These are phyloP conservation scores for Upupa epops DNA, from an alignment of 2,113 vertebrate species.

Conservation along the genomic window DNA sequence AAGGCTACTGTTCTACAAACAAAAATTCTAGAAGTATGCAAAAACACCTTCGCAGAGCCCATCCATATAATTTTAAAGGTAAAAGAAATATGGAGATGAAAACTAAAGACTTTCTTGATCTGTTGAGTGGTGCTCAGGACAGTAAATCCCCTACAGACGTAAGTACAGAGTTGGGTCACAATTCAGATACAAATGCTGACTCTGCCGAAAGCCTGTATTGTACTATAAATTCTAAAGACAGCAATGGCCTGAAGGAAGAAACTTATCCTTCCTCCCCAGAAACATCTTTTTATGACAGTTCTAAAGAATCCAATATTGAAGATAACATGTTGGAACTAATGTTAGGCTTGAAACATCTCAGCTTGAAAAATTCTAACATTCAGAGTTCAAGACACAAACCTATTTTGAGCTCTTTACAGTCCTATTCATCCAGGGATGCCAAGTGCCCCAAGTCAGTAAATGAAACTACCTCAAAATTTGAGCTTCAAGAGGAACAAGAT, in stretches of 20 bases:
- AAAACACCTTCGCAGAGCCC: constrained; percentile 85
- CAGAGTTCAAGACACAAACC: constrained; percentile 67
- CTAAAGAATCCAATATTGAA: constrained; percentile 70
- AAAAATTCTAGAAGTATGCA: constrained; percentile 86
- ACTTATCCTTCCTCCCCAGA: constrained; percentile 72
- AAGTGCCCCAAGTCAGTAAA: constrained; percentile 69
- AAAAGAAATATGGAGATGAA: constrained; percentile 78
- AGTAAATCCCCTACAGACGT: constrained; percentile 57
- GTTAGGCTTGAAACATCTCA: constrained; percentile 86
- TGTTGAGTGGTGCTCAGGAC: constrained; percentile 48
- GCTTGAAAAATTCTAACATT: constrained; percentile 80
- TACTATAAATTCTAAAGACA: constrained; percentile 57
- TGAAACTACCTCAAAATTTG: constrained; percentile 70
- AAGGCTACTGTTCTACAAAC: constrained; percentile 87
- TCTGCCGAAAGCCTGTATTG: constrained; percentile 65
- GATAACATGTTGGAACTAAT: constrained; percentile 87
- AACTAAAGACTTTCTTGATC: constrained; percentile 56
- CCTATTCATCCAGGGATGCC: constrained; percentile 75
- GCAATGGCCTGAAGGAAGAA: constrained; percentile 58
- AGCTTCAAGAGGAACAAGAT: constrained; percentile 67
- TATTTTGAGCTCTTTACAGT: constrained; percentile 68
- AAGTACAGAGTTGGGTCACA: constrained; percentile 65
- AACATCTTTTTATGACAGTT: constrained; percentile 64
- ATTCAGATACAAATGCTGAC: constrained; percentile 69
- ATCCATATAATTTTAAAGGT: constrained; percentile 83